Percentiles rank a stretch among this genome's conserved stretches.
These are phyloP conservation scores for Sebastes iracundus DNA, from an alignment of 2,797 vertebrate genomes.

Conservation along the genomic window DNA sequence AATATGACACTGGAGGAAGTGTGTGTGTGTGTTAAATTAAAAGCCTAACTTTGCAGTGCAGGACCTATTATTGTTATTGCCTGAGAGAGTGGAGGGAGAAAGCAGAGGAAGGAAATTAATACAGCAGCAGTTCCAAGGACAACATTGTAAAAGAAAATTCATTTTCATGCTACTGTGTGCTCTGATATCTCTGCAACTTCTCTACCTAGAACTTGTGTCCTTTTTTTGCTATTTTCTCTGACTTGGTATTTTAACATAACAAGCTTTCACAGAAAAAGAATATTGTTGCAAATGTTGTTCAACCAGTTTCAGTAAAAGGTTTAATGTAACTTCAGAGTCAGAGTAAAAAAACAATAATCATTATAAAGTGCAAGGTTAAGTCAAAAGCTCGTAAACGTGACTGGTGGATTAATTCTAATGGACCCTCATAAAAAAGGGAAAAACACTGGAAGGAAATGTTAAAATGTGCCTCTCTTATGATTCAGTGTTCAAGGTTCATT, in stretches of 20 bases:
- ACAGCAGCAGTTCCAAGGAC: constrained; percentile 54
- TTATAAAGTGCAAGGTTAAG: constrained; percentile 27
- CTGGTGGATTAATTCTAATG: constrained; percentile 24
- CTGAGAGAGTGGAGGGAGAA: constrained; percentile 46
- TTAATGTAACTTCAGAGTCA: neutral
- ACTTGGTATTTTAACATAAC: neutral
- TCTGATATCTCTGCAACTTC: neutral
- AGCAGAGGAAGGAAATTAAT: constrained; percentile 61
- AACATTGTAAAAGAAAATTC: neutral
- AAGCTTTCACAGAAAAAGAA: neutral
- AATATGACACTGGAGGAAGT: constrained; percentile 39
- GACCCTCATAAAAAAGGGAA: constrained; percentile 8
- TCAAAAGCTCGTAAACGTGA: constrained; percentile 23
- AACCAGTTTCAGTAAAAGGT: neutral
- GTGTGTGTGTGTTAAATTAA: constrained; percentile 30
- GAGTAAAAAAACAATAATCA: neutral
- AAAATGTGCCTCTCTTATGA: neutral
- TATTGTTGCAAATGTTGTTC: neutral
- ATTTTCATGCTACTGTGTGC: constrained; percentile 5
- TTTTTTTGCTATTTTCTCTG: neutral
- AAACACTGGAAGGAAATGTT: neutral
- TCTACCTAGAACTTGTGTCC: neutral
- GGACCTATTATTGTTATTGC: constrained; percentile 53
- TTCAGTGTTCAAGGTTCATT: neutral
- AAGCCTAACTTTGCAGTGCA: constrained; percentile 19